Base-by-base conservation (phyloP, 1,140 invertebrate genomes). In the Phocides pigmalion region DNA sequence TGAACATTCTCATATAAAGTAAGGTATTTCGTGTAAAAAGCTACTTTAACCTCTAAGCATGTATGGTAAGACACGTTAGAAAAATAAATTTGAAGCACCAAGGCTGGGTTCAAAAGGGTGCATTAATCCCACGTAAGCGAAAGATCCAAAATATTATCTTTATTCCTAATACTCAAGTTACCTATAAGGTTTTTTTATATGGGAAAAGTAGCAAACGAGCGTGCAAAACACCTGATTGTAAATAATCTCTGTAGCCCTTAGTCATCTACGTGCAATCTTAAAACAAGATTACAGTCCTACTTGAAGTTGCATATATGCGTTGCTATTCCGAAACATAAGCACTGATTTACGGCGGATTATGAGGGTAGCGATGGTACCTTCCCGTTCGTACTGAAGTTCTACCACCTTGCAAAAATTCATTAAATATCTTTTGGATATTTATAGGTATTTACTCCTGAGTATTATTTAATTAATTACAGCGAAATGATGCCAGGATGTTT, bases 101-200 rank as follows among this genome's bases (percentile, higher is more conserved):
- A 61, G 50, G 41, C 32, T 62, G 37, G 49, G 70, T 76, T 72
- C 62, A 76, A 70, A 73, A 67, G 65, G 66, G 58, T 70, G 54
- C 63, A 76, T 66, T 62, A 65, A 70, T 28, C 12, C 11, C 59
- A 41, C 44, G 44, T 64, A 64, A 58, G 58, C 66, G 62, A 64
- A 65, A 25, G 39, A 58, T 28, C 46, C 47, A 37, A 47, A 44
- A 47, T 64, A 46, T 64, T 64, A 17, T 12, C 62, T 46, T 47
- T 44, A 17, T 20, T 17, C 42, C 6, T 25, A 64, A 53, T 25
- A 56, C 6, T 16, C 41, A 47, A 41, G 20, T 32, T 37, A 42
- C 22, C 20, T 62, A 9, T 37, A 20, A 17, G 41, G 42, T n/a
- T n/a, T n/a, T n/a, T n/a, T n/a, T n/a, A n/a, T n/a, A n/a, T n/a